phyloP scores from a whole-genome alignment of 2,113 vertebrate genomes.

The Etheostoma cragini region DNA sequence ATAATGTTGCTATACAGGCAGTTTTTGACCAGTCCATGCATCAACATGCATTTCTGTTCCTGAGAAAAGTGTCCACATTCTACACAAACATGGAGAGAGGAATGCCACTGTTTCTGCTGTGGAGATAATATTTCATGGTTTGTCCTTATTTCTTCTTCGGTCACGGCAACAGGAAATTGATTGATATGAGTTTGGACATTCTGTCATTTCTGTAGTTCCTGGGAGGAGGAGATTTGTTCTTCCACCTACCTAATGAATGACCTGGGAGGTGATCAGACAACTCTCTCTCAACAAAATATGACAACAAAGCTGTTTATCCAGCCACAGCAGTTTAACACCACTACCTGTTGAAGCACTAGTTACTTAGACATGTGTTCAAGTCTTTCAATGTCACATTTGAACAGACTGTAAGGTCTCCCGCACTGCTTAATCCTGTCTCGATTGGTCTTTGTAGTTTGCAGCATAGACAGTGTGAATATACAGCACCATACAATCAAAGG shows the following conservation, averaged over 20 bases:
- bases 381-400: neutral
- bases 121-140: neutral
- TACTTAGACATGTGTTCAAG: neutral
- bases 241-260: neutral
- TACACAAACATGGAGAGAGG: neutral
- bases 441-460: neutral
- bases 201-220: neutral
- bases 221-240: neutral
- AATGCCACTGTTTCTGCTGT: neutral
- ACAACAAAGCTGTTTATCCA: neutral
- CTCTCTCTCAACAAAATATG: neutral
- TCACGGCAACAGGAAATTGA: neutral
- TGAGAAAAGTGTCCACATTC: conserved; percentile 15
- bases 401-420: neutral
- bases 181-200: neutral
- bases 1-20: neutral
- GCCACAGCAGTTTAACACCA: neutral
- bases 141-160: neutral
- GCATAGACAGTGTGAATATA: neutral
- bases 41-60: conserved; percentile 13
- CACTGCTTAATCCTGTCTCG: neutral
- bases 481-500: too few species aligned
- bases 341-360: too few species aligned
- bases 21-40: neutral
- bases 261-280: neutral